phyloP scores from a whole-genome alignment of 2,797 vertebrate species.

The Streptopelia turtur region DNA sequence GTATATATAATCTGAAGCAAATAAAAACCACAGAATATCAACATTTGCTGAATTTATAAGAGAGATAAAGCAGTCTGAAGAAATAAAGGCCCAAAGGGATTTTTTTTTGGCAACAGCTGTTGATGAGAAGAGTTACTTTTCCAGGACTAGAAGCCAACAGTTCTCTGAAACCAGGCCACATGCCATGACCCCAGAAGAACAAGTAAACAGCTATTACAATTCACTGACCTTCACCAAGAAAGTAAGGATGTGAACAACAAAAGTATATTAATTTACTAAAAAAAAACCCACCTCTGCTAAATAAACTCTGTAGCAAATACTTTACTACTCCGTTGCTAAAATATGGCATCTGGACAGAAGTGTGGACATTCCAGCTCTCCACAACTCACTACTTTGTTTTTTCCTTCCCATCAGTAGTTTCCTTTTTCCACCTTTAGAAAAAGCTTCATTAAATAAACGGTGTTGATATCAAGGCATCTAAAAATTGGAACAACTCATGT shows the following conservation, averaged over 20 bases:
- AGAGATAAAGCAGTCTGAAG: constrained; percentile 61
- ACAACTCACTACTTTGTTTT: not conserved
- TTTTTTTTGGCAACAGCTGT: constrained; percentile 57
- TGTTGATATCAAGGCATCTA: not conserved
- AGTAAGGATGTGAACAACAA: not conserved
- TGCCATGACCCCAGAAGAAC: constrained; percentile 19
- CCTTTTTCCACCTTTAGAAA: not conserved
- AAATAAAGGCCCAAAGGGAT: constrained; percentile 43
- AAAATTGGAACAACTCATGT: not conserved
- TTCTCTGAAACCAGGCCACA: constrained; percentile 39
- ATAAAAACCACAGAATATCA: constrained; percentile 63
- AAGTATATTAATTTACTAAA: not conserved
- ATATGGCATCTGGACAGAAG: not conserved
- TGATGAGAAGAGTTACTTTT: constrained; percentile 53
- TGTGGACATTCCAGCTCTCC: not conserved
- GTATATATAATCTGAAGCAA: constrained; percentile 62
- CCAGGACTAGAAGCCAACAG: constrained; percentile 6
- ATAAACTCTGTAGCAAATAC: not conserved
- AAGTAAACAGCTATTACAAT: not conserved
- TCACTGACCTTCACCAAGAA: not conserved
- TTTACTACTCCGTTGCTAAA: not conserved
- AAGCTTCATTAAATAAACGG: not conserved
- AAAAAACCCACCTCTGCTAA: not conserved
- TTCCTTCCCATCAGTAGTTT: not conserved
- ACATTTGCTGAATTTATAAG: constrained; percentile 60